These are phyloP conservation scores for Agriotes lineatus DNA, from an alignment of 2,888 invertebrate species.

Conservation along the genomic window DNA sequence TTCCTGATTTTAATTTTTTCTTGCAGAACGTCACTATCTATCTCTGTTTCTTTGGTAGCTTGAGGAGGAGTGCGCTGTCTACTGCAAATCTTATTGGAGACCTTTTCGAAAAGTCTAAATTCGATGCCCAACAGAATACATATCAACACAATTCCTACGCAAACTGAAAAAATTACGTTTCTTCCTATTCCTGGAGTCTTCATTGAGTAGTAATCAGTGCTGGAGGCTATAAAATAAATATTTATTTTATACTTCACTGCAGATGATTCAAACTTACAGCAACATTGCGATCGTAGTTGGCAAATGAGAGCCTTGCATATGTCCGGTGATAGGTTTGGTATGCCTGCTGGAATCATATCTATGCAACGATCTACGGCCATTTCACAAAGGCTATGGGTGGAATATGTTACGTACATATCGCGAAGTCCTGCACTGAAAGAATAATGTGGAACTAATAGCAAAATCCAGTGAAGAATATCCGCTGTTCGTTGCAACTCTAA, in stretches of 20 bases:
- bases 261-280: slow-evolving; percentile 68
- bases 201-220: slow-evolving; percentile 72
- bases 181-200: slow-evolving; percentile 77
- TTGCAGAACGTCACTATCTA: slow-evolving; percentile 69
- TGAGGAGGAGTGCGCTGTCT: neutral
- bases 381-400: slow-evolving; percentile 39
- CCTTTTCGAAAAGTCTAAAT: slow-evolving; percentile 68
- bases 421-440: slow-evolving; percentile 69
- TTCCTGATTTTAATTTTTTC: slow-evolving; percentile 69
- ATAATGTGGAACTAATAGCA: slow-evolving; percentile 80
- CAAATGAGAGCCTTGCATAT: slow-evolving; percentile 1
- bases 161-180: slow-evolving; percentile 73
- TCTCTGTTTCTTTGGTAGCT: neutral
- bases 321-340: neutral
- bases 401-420: slow-evolving; percentile 52
- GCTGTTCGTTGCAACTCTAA: slow-evolving; percentile 73
- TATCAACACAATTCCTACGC: slow-evolving; percentile 72
- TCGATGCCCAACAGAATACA: slow-evolving; percentile 75
- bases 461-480: slow-evolving; percentile 73
- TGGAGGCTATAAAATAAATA: slow-evolving; percentile 51
- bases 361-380: slow-evolving; percentile 44
- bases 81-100: slow-evolving; percentile 51
- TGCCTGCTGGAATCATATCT: slow-evolving; percentile 19
- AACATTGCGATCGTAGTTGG: slow-evolving; percentile 56
- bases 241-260: too few relatives aligned